Conservation (phyloP, 2,797 vertebrate genomes). For the Propithecus perrieri region DNA sequence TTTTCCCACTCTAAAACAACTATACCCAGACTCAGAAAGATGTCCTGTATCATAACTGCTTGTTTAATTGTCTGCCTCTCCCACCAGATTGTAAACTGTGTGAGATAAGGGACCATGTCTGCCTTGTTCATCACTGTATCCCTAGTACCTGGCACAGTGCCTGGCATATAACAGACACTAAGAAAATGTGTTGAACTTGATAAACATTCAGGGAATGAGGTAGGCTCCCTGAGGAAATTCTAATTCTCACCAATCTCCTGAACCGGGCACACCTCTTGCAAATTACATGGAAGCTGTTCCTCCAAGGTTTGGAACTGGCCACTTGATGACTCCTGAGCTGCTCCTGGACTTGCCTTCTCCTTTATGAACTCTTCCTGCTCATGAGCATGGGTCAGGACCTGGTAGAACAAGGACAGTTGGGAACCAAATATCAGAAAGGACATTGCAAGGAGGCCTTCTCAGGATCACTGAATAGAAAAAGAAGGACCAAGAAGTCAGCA, state of each 20-base stretch:
- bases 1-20: not conserved
- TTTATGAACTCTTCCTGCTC: not conserved
- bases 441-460: not conserved
- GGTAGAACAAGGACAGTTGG: not conserved
- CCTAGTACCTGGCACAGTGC: not conserved
- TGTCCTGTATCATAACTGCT: not conserved
- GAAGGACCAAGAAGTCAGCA: not conserved
- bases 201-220: not conserved
- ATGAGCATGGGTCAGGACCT: not conserved
- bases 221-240: not conserved
- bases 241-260: constrained; percentile 43
- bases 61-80: not conserved
- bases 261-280: not conserved
- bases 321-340: not conserved
- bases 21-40: not conserved
- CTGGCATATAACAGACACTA: not conserved
- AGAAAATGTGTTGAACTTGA: not conserved
- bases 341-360: not conserved
- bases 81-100: not conserved
- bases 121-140: not conserved
- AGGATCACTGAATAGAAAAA: not conserved
- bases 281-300: not conserved
- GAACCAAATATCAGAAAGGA: not conserved
- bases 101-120: not conserved
- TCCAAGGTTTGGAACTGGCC: not conserved